Base-by-base conservation (phyloP, 92 coral and sea anemone species). In the Zoanthus sansibaricus region DNA sequence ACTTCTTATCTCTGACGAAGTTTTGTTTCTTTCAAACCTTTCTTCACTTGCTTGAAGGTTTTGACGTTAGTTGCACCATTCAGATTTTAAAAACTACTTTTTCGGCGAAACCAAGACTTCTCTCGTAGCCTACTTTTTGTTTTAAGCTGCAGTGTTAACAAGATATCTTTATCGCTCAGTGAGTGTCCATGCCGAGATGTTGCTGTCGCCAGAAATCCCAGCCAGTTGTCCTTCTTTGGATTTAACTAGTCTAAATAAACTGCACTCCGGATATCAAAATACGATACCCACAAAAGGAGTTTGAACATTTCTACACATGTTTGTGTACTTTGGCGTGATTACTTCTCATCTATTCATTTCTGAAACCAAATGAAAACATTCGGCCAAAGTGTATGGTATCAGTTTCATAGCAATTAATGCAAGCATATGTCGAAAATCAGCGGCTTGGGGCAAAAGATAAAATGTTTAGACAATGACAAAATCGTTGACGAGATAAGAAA, bases 91-190 rank as follows among this genome's bases (percentile, higher is more conserved):
- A 80, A 64, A 64, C 75, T 33, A 44, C 74, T 66, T 58, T 51
- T 59, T 61, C 74, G 62, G 85, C 62, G 73, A 80, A 80, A 11
- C 74, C 18, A 44, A 31, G 20, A 69, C 74, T 10, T 72, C 67
- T 79, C 84, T 25, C 75, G 45, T 59, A 80, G 16, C 42, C 64
- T 66, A 66, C 75, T 14, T 47, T 67, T 21, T n/a, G 70, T 80
- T 80, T 68, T 80, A 75, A 80, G 66, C 85, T 66, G 56, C 62
- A 20, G 74, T 32, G 75, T 45, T 80, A 80, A 80, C 47, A 64
- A 80, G 85, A 52, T 45, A 74, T 80, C 45, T 76, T 66, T 80
- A 80, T 80, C 75, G 85, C 85, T 45, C 85, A 80, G 85, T 80
- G n/a, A 49, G 85, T 44, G 85, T 10, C 75, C 73, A 68, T 78